Base-by-base conservation (phyloP, 2,113 vertebrate genomes). In the Thryonomys swinderianus region DNA sequence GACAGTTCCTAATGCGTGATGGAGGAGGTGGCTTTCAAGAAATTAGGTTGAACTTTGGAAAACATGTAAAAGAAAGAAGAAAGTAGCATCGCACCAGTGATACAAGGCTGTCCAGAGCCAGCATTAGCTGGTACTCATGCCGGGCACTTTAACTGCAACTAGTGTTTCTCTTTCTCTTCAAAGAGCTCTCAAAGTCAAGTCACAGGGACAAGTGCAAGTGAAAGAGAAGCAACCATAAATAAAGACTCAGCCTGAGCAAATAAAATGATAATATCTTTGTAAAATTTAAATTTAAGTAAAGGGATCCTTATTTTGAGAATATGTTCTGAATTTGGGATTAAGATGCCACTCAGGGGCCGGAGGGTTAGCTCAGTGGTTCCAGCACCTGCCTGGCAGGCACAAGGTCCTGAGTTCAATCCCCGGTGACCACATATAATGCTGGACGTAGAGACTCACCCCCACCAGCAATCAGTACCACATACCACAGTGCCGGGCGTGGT, bases 211-310 rank as follows among this genome's bases (percentile, higher is more conserved):
- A 1, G 57, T 27, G 2, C 25, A 25, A 27, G 0, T 62, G 12
- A 57, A 53, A 74, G 17, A 90, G 2, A 40, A 92, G 2, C 20
- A n/a, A 89, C 12, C 7, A 18, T 32, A 51, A 55, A 42, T 23
- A 74, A 88, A 79, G 69, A 92, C 90, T 76, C 17, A 51, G 42
- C 57, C 55, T 78, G 13, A 67, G 87, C 32, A 85, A 18, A 74
- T 80, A 76, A 88, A 67, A 62, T 62, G 42, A 67, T 53, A 81
- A 5, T 18, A 27, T 53, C 37, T 90, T 62, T 82, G 37, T 62
- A 27, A 93, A 84, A 76, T 88, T 87, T 93, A 85, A 61, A 40
- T n/a, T n/a, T n/a, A n/a, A 30, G 25, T 59, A 25, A 16, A 87
- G 57, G 40, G 91, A 81, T 53, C 30, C 85, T 74, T 42, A 27